Conservation (phyloP, 1,140 invertebrate species). For the Drosophila athabasca region DNA sequence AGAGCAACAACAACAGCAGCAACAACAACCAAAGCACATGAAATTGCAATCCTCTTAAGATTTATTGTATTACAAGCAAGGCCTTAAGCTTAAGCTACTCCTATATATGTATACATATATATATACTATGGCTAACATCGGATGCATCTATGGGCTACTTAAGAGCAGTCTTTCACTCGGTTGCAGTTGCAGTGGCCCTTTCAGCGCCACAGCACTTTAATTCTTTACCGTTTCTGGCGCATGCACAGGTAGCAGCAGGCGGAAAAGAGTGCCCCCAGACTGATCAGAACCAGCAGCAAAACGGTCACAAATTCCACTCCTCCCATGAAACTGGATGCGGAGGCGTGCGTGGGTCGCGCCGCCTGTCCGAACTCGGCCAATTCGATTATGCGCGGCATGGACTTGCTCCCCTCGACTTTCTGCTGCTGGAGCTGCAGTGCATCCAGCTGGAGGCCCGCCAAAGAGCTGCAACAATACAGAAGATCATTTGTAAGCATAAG, state of each 20-base stretch:
- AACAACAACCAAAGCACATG: conserved; percentile 46
- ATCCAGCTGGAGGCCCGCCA: conserved; percentile 71
- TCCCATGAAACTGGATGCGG: conserved; percentile 83
- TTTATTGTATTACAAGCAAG: conserved; percentile 48
- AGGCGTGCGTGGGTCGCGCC: conserved; percentile 57
- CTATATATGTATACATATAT: conserved; percentile 28
- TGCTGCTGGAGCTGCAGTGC: conserved; percentile 71
- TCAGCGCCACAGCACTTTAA: not conserved
- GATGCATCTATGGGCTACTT: not conserved
- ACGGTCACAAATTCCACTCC: conserved; percentile 91
- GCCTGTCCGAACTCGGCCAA: conserved; percentile 84
- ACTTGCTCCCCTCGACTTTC: conserved; percentile 49
- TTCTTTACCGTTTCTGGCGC: conserved; percentile 86
- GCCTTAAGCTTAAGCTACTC: conserved; percentile 42
- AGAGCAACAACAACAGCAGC: conserved; percentile 30
- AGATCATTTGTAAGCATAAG: conserved; percentile 10
- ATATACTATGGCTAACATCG: conserved; percentile 35
- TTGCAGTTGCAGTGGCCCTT: too few relatives aligned
- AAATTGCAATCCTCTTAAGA: conserved; percentile 53
- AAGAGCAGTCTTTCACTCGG: conserved; percentile 14
- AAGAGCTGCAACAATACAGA: conserved; percentile 33
- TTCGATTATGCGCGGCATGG: conserved; percentile 85
- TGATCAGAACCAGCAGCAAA: conserved; percentile 90
- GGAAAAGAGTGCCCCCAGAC: conserved; percentile 90
- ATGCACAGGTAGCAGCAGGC: conserved; percentile 91